Base-by-base conservation (phyloP, 2,888 invertebrate species). In the Chrysolina haemoptera region DNA sequence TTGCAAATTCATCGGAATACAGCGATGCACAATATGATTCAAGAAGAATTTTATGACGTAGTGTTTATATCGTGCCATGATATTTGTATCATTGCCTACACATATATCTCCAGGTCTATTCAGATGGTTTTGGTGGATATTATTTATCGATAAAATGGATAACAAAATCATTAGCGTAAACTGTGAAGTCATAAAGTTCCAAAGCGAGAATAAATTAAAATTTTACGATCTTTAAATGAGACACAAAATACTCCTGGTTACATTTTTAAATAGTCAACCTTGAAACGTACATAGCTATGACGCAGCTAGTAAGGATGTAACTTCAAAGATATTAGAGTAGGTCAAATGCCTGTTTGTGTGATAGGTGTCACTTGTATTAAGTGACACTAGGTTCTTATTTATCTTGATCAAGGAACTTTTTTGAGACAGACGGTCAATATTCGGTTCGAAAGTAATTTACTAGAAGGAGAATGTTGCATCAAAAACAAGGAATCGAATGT, bases 301-400 rank as follows among this genome's bases (percentile, higher is more conserved):
- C 20, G 5, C 12, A 11, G 18, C 55, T 16, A 48, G 4, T 16
- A 20, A 55, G 5, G 55, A 18, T 3, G 22, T 55, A 55, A 55
- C 55, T 14, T 18, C 18, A 12, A 55, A 55, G n/a, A 20, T 55
- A 55, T 22, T 55, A 55, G 55, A 20, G 55, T 55, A 55, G 55
- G 55, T 55, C 55, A 55, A 22, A 22, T 55, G 20, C 55, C 22
- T 55, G 12, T 16, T 53, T 53, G 9, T 11, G 16, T 22, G 20
- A 22, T 20, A 18, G 53, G 20, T 20, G 55, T 22, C 22, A 55
- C 9, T 20, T 11, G n/a, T n/a, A n/a, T n/a, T 22, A 10, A 12
- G 53, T 20, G 53, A 53, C 18, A 50, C 16, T 20, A 20, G n/a
- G 53, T 53, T 16, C 20, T n/a, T 12, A 20, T 6, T 35, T n/a